phyloP scores from a whole-genome alignment of 2,888 invertebrate species.

The Taenaris catops region DNA sequence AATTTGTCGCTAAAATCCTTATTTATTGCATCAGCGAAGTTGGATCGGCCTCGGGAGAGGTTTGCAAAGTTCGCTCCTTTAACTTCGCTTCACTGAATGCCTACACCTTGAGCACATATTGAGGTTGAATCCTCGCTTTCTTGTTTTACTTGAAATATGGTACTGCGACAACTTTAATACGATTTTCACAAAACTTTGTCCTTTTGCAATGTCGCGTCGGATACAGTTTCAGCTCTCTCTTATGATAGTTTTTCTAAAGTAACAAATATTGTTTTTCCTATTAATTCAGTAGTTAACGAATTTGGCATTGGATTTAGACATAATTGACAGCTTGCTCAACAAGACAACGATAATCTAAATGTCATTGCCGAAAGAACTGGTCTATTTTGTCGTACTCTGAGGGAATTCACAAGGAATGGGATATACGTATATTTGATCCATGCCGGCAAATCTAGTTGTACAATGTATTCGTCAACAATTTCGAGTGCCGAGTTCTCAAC shows the following conservation, averaged over 20 bases:
- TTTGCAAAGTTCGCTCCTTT: conserved; percentile 72
- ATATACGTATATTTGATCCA: too few species aligned
- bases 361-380: too few species aligned
- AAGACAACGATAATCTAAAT: too few species aligned
- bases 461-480: too few species aligned
- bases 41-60: conserved; percentile 71
- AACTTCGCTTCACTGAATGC: conserved; percentile 69
- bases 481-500: too few species aligned
- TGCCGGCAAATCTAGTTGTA: too few species aligned
- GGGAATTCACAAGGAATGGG: too few species aligned
- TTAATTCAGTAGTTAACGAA: too few species aligned
- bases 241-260: not conserved
- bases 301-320: not conserved
- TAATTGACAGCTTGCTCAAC: not conserved
- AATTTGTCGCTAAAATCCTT: conserved; percentile 79
- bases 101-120: conserved; percentile 73
- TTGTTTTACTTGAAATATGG: conserved; percentile 67
- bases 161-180: conserved; percentile 49
- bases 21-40: conserved; percentile 75
- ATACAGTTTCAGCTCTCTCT: conserved; percentile 5
- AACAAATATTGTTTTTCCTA: too few species aligned
- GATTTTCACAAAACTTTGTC: conserved; percentile 41
- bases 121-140: conserved; percentile 69
- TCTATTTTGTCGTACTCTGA: too few species aligned
- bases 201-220: conserved; percentile 15